Conservation (phyloP, 2,113 vertebrate genomes). For the Guaruba guarouba region DNA sequence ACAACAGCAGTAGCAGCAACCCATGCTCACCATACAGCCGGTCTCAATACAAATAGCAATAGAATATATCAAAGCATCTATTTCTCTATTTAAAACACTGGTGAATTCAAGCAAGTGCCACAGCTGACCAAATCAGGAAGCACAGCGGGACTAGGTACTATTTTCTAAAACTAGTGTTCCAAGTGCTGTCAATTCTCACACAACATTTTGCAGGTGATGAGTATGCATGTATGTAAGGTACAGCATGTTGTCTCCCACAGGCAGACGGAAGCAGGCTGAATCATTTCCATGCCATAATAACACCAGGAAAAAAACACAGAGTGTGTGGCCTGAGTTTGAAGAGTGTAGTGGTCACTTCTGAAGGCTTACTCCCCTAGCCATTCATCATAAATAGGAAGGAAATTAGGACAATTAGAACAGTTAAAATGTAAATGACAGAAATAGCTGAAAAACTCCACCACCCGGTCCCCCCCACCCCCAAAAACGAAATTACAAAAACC, state of each 20-base stretch:
- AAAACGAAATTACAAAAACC: too few relatives aligned
- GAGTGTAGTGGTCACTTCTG: not conserved
- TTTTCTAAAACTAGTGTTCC: not conserved
- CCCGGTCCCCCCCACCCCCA: too few relatives aligned
- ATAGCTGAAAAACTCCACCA: conserved; percentile 74
- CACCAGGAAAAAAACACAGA: not conserved
- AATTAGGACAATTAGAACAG: conserved; percentile 66
- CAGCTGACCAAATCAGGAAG: not conserved
- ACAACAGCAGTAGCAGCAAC: not conserved
- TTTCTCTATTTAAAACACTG: not conserved
- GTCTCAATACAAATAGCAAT: not conserved
- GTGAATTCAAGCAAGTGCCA: not conserved
- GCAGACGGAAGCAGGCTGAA: not conserved
- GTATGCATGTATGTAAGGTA: not conserved
- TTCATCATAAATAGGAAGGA: conserved; percentile 50
- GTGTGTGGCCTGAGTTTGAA: conserved; percentile 1
- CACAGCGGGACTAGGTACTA: not conserved
- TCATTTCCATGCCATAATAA: not conserved
- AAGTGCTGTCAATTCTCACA: not conserved
- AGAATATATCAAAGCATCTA: not conserved
- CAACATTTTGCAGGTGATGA: not conserved
- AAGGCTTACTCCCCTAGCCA: not conserved
- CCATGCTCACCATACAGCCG: not conserved
- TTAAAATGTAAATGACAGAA: conserved; percentile 83
- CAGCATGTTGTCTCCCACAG: not conserved